Conservation (phyloP, 1,140 invertebrate genomes). For the Drosophila kohkoa region DNA sequence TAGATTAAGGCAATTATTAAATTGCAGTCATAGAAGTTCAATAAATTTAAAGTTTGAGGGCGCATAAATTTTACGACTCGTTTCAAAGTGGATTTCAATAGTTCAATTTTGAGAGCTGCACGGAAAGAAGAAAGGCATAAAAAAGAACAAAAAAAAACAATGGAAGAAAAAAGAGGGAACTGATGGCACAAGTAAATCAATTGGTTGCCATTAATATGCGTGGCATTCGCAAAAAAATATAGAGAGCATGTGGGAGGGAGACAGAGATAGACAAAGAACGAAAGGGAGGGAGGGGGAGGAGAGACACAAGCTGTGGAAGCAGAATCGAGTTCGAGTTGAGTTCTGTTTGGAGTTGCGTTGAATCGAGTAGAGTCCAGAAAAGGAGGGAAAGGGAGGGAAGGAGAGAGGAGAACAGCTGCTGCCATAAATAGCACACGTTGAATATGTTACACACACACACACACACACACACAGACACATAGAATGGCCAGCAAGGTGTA, state of each 20-base stretch:
- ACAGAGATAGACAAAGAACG: background rate
- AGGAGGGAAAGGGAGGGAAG: background rate
- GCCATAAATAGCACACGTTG: slow-evolving; percentile 65
- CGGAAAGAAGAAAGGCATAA: background rate
- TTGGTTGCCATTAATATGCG: slow-evolving; percentile 80
- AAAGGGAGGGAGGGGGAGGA: background rate
- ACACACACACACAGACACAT: slow-evolving; percentile 28
- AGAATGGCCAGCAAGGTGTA: slow-evolving; percentile 46
- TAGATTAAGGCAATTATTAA: slow-evolving; percentile 10
- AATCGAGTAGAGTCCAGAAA: background rate
- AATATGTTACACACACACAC: slow-evolving; percentile 42
- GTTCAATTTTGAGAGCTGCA: slow-evolving; percentile 17
- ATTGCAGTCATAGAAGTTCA: background rate
- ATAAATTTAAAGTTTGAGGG: slow-evolving; percentile 18
- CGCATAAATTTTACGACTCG: slow-evolving; percentile 3
- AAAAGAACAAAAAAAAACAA: background rate
- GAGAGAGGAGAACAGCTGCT: slow-evolving; percentile 62
- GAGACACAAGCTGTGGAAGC: background rate
- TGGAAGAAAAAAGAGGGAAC: slow-evolving; percentile 38
- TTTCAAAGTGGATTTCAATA: slow-evolving; percentile 27
- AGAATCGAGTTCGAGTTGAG: slow-evolving; percentile 5
- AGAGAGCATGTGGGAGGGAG: background rate
- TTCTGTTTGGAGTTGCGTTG: background rate
- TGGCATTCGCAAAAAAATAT: slow-evolving; percentile 42
- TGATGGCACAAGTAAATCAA: slow-evolving; percentile 74